A percentile compares a stretch with the other conserved stretches of the same genome.
phyloP scores from a whole-genome alignment of 64 coral and sea anemone genomes.

The Stylophora pistillata region DNA sequence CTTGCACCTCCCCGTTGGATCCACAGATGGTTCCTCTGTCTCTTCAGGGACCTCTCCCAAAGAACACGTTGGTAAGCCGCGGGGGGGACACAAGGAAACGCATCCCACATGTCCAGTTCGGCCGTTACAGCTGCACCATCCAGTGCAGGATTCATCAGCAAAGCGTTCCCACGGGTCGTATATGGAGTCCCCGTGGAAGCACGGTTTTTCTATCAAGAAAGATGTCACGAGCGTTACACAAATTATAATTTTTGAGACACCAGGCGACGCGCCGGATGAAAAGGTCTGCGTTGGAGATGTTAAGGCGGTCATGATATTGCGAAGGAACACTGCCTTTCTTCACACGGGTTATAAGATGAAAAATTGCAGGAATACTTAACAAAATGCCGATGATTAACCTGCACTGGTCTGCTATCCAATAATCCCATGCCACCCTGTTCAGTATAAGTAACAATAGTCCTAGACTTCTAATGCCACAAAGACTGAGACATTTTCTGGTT shows the following conservation, averaged over 20 bases:
- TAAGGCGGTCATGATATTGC: too few relatives aligned
- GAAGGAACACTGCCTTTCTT: too few relatives aligned
- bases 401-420: too few relatives aligned
- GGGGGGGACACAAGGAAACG: slow-evolving; percentile 18
- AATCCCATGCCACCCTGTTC: too few relatives aligned
- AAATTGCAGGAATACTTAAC: too few relatives aligned
- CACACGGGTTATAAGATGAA: too few relatives aligned
- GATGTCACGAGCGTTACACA: not conserved
- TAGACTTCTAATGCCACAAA: too few relatives aligned
- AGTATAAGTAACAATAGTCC: too few relatives aligned
- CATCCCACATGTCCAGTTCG: not conserved
- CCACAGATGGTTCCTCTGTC: not conserved
- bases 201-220: not conserved
- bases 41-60: not conserved
- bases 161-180: slow-evolving; percentile 15
- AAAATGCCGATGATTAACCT: too few relatives aligned
- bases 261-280: not conserved
- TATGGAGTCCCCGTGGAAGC: not conserved
- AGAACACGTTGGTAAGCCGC: not conserved
- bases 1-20: slow-evolving; percentile 1
- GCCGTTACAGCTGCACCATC: slow-evolving; percentile 21
- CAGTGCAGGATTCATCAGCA: not conserved
- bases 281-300: not conserved
- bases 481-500: too few relatives aligned
- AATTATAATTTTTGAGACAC: too few relatives aligned